phyloP scores from a whole-genome alignment of 2,113 vertebrate genomes.

The Oplegnathus fasciatus region DNA sequence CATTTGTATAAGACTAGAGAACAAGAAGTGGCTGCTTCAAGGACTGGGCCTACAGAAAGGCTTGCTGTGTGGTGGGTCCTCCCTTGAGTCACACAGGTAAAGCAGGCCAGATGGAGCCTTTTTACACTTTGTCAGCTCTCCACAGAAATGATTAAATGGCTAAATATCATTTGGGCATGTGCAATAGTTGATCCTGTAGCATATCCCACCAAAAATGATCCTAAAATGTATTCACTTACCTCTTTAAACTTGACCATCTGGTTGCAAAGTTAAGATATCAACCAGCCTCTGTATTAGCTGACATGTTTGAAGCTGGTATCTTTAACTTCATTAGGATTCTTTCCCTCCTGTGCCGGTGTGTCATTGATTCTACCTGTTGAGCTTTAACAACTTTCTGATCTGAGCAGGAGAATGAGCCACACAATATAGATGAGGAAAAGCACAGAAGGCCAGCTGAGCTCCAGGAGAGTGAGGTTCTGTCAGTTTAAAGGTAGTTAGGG shows the following conservation, averaged over 20 bases:
- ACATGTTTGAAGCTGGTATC: slow-evolving; percentile 57
- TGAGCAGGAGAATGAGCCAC: slow-evolving; percentile 13
- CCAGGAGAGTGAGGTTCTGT: slow-evolving; percentile 23
- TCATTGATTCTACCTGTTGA: slow-evolving; percentile 75
- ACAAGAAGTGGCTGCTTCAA: neutral
- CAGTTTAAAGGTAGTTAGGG: slow-evolving; percentile 48
- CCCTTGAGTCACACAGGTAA: slow-evolving; percentile 55
- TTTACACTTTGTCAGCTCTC: slow-evolving; percentile 40
- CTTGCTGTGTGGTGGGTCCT: slow-evolving; percentile 44
- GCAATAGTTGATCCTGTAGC: slow-evolving; percentile 17
- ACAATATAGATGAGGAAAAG: slow-evolving; percentile 39
- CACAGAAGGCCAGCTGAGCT: slow-evolving; percentile 45
- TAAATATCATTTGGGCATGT: slow-evolving; percentile 25
- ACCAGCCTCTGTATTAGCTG: slow-evolving; percentile 43
- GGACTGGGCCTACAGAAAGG: slow-evolving; percentile 52
- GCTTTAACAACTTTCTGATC: slow-evolving; percentile 39
- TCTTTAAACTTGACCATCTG: slow-evolving; percentile 65
- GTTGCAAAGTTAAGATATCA: slow-evolving; percentile 70
- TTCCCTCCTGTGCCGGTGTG: slow-evolving; percentile 29
- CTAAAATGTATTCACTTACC: slow-evolving; percentile 46
- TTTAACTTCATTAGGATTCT: slow-evolving; percentile 34
- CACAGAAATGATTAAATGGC: slow-evolving; percentile 35
- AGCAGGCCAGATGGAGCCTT: slow-evolving; percentile 56
- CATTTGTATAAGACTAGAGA: neutral
- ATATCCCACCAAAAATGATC: slow-evolving; percentile 8